A percentile compares a stretch with the other conserved stretches of the same genome.
Conservation (phyloP, 2,888 invertebrate genomes). For the Alcis repandata region DNA sequence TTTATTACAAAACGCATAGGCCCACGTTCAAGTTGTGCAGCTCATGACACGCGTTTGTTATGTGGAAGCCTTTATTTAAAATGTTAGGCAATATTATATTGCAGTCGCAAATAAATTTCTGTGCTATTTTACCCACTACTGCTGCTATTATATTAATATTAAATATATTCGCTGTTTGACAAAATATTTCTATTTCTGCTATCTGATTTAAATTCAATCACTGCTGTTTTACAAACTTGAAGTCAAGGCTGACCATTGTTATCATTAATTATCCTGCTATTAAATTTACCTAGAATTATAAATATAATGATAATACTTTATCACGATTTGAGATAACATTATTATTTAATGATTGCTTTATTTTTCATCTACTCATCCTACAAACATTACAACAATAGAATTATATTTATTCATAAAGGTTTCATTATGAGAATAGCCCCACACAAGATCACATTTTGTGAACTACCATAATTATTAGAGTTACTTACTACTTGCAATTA, state of each 20-base stretch:
- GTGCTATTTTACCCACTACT: not conserved
- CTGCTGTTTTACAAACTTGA: slow-evolving; percentile 8
- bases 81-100: not conserved
- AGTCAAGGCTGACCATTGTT: slow-evolving; percentile 18
- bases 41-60: too few relatives aligned
- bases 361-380: slow-evolving; percentile 4
- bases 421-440: not conserved
- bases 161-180: too few relatives aligned
- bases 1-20: too few relatives aligned
- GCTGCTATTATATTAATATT: too few relatives aligned
- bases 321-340: slow-evolving; percentile 10
- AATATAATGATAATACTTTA: slow-evolving; percentile 9
- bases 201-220: slow-evolving; percentile 9
- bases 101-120: not conserved
- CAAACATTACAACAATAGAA: not conserved
- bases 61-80: not conserved
- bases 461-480: not conserved
- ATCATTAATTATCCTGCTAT: not conserved
- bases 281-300: slow-evolving; percentile 9
- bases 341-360: slow-evolving; percentile 12
- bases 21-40: too few relatives aligned
- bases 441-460: not conserved
- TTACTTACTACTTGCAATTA: slow-evolving; percentile 2
- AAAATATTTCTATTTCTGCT: not conserved
- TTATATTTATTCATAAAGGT: not conserved